These are phyloP conservation scores for Astyanax mexicanus DNA, from an alignment of 2,797 vertebrate species.

Conservation along the genomic window DNA sequence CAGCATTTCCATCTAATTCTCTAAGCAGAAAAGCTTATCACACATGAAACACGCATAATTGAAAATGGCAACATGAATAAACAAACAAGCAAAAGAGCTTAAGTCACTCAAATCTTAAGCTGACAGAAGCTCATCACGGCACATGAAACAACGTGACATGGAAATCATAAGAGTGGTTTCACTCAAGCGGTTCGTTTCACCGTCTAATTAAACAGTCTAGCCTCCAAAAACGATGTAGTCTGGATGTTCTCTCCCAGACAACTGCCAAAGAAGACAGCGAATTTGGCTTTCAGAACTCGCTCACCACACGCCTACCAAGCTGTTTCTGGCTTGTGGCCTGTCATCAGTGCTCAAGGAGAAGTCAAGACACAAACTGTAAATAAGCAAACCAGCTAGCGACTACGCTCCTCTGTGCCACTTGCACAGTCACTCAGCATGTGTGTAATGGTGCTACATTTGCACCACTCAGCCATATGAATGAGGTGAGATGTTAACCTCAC, in stretches of 20 bases:
- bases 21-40: background rate
- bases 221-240: background rate
- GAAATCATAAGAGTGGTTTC: slow-evolving; percentile 15
- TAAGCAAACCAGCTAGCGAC: slow-evolving; percentile 32
- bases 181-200: background rate
- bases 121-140: background rate
- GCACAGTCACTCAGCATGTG: slow-evolving; percentile 17
- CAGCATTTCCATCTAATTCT: background rate
- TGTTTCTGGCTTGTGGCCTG: slow-evolving; percentile 60
- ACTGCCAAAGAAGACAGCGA: slow-evolving; percentile 1
- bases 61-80: background rate
- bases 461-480: slow-evolving; percentile 6
- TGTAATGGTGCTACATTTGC: background rate
- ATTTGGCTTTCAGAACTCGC: slow-evolving; percentile 26
- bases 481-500: background rate
- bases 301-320: slow-evolving; percentile 41
- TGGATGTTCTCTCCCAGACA: background rate
- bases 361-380: slow-evolving; percentile 66
- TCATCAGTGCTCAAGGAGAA: slow-evolving; percentile 63
- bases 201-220: slow-evolving; percentile 4
- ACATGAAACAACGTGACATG: background rate
- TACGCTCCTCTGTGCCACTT: background rate
- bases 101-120: background rate
- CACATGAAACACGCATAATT: background rate
- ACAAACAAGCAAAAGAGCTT: background rate